Base-by-base conservation (phyloP, 2,888 invertebrate genomes). In the Petrophora chlorosata region DNA sequence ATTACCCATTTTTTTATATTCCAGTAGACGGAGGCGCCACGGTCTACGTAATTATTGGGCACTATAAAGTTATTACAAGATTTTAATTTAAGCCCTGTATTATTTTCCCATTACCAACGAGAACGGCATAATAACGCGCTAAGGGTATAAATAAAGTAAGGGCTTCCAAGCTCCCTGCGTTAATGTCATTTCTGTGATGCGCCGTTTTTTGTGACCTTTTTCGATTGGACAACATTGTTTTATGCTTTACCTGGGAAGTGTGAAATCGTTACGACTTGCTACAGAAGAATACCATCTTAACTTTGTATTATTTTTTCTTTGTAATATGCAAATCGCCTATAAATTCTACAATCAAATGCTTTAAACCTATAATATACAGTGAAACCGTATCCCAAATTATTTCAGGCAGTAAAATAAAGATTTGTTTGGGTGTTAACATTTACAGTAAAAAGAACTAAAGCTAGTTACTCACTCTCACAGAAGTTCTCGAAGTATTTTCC, bases 401-500 rank as follows among this genome's bases (percentile, higher is more conserved):
- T n/a, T n/a, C n/a, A n/a, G n/a, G n/a, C n/a, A n/a, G n/a, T n/a
- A n/a, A n/a, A 26, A 26, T 5, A 26, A 9, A 5, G 25, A 26
- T 32, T 32, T 41, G 26, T 26, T 26, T 10, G 17, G 32, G 22
- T 36, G 1, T 8, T 19, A 19, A 5, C 7, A 2, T 19, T 19
- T 19, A 7, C 10, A 26, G 9, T 10, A 3, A 26, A 10, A n/a
- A 32, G 3, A 12, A 5, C n/a, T 3, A 15, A 34, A 9, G 45
- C 49, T 7, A 19, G 3, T 49, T 70, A 91, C 94, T 93, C 85
- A 95, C 96, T 97, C 77, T 97, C 96, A 77, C 98, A 98, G 79
- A 93, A 92, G 82, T 98, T 97, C 83, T 98, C 98, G 76, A 94
- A 96, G 82, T 98, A 98, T 60, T 94, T 94, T 25, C 98, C 98